Conservation (phyloP, 2,888 invertebrate genomes). For the Amblyteles armatorius region DNA sequence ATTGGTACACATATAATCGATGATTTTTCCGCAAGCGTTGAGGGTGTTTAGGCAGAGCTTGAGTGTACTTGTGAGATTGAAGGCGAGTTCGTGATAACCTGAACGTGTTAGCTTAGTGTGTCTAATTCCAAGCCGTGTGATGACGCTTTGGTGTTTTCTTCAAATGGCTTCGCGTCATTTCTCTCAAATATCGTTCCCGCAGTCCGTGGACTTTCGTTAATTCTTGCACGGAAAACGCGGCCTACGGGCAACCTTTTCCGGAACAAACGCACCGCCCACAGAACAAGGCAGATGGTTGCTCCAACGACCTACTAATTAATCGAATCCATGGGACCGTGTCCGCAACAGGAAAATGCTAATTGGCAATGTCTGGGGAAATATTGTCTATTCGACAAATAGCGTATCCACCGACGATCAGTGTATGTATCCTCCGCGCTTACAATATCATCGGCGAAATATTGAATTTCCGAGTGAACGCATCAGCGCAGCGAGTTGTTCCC, state of each 20-base stretch:
- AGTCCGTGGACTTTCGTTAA: neutral
- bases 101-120: neutral
- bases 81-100: neutral
- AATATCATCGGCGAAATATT: slow-evolving; percentile 49
- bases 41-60: neutral
- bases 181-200: neutral
- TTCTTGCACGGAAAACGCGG: neutral
- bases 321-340: slow-evolving; percentile 9
- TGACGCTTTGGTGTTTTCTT: neutral
- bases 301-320: slow-evolving; percentile 13
- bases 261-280: neutral
- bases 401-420: neutral
- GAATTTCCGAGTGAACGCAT: slow-evolving; percentile 55
- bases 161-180: neutral
- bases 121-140: neutral
- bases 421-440: neutral
- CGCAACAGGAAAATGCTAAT: slow-evolving; percentile 27
- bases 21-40: neutral
- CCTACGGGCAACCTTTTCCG: neutral
- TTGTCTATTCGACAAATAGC: slow-evolving; percentile 17
- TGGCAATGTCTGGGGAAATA: slow-evolving; percentile 33
- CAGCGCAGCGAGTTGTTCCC: neutral
- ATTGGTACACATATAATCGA: neutral
- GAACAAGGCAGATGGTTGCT: neutral
- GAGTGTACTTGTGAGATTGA: neutral